phyloP scores from a whole-genome alignment of 2,888 invertebrate species.

The Cordilura impudica region DNA sequence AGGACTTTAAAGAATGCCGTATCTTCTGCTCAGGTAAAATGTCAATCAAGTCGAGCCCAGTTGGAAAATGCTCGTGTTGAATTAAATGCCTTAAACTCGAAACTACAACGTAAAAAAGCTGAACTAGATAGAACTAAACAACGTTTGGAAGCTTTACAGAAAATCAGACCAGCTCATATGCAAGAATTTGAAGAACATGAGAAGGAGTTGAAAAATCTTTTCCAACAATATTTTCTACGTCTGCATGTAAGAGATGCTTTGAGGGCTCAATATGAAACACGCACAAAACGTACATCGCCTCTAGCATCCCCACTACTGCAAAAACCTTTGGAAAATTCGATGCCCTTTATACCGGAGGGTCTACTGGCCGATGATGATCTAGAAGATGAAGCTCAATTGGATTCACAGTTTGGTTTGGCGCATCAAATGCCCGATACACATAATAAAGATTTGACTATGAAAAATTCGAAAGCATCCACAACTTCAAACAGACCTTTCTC shows the following conservation, averaged over 20 bases:
- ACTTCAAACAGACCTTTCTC: conserved; percentile 68
- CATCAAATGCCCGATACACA: conserved; percentile 72
- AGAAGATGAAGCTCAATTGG: conserved; percentile 63
- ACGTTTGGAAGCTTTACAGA: conserved; percentile 93
- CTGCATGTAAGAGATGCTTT: conserved; percentile 93
- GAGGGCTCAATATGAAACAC: conserved; percentile 86
- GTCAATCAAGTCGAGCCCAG: conserved; percentile 85
- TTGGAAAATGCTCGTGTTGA: conserved; percentile 92
- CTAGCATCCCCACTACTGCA: conserved; percentile 71
- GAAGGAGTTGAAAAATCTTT: conserved; percentile 88
- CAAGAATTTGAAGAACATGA: conserved; percentile 96
- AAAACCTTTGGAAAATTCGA: conserved; percentile 74
- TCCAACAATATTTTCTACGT: conserved; percentile 91
- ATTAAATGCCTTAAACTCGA: conserved; percentile 92
- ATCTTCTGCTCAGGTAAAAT: conserved; percentile 83
- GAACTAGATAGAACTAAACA: conserved; percentile 96
- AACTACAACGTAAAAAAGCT: conserved; percentile 92
- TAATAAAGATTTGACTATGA: conserved; percentile 69
- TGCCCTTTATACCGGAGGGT: conserved; percentile 76
- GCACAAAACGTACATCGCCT: conserved; percentile 71
- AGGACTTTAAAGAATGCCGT: conserved; percentile 87
- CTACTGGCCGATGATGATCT: conserved; percentile 76
- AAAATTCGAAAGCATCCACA: not conserved
- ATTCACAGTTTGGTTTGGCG: conserved; percentile 68
- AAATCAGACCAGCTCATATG: conserved; percentile 97